Conservation (phyloP, 2,888 invertebrate genomes). For the Melanophora roralis region DNA sequence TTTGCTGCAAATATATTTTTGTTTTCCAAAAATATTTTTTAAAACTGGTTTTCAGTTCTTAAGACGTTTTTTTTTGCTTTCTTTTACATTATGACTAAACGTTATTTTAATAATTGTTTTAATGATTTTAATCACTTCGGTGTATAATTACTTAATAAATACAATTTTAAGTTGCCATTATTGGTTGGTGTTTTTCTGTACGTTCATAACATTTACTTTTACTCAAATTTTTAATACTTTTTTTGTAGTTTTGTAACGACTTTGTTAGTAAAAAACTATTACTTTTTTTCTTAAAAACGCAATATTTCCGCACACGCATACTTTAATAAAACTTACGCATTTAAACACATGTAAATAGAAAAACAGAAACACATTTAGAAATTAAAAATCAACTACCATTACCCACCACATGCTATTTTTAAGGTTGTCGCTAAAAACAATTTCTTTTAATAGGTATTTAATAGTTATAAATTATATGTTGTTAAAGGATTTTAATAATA, state of each 20-base stretch:
- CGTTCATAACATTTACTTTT: background rate
- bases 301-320: conserved; percentile 38
- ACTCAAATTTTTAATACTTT: background rate
- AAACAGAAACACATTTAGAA: background rate
- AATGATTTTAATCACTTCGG: background rate
- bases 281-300: conserved; percentile 26
- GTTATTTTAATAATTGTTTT: background rate
- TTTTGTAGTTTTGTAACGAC: conserved; percentile 4
- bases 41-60: too few relatives aligned
- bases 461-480: background rate
- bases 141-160: background rate
- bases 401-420: background rate
- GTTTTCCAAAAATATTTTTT: too few relatives aligned
- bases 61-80: background rate
- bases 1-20: too few relatives aligned
- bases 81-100: too few relatives aligned
- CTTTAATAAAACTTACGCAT: conserved; percentile 25
- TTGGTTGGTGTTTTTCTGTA: conserved; percentile 9
- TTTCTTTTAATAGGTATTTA: background rate
- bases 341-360: background rate
- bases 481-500: background rate
- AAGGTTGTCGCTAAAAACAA: background rate
- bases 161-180: background rate
- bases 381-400: background rate
- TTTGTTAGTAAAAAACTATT: conserved; percentile 11